Conservation (phyloP, 1,140 invertebrate genomes). For the Drosophila burlai region DNA sequence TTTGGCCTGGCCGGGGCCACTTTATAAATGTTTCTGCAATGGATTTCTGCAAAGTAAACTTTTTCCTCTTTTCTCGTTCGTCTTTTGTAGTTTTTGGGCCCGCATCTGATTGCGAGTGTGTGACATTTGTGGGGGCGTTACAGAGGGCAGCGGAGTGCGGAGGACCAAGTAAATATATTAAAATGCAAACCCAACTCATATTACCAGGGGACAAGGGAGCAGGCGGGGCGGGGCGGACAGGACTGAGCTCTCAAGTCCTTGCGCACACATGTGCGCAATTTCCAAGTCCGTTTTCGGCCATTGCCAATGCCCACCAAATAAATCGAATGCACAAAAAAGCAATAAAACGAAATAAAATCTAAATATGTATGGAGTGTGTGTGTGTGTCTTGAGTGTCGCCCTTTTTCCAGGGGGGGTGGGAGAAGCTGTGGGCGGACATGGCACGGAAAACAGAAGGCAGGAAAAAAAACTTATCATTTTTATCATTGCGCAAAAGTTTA, state of each 20-base stretch:
- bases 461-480: constrained; percentile 80
- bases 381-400: constrained; percentile 55
- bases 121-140: constrained; percentile 62
- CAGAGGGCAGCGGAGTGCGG: not conserved
- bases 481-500: constrained; percentile 83
- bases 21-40: constrained; percentile 83
- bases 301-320: constrained; percentile 75
- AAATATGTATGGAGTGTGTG: constrained; percentile 64
- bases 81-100: constrained; percentile 77
- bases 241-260: constrained; percentile 67
- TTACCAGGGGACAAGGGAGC: constrained; percentile 40
- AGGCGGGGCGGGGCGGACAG: not conserved
- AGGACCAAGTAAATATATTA: constrained; percentile 71
- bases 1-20: constrained; percentile 58
- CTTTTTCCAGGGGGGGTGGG: constrained; percentile 35
- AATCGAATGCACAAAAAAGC: constrained; percentile 84
- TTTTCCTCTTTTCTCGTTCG: constrained; percentile 62
- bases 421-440: constrained; percentile 11
- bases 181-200: constrained; percentile 84
- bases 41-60: constrained; percentile 83
- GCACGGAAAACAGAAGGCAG: constrained; percentile 37
- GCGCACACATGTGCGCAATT: constrained; percentile 83
- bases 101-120: constrained; percentile 80
- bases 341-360: constrained; percentile 84
- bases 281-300: constrained; percentile 80